Percentiles rank a stretch among this genome's conserved stretches.
Evolutionary conservation across 2,797 vertebrate species (phyloP).

Genomic region (Simalia tracyae): DNA sequence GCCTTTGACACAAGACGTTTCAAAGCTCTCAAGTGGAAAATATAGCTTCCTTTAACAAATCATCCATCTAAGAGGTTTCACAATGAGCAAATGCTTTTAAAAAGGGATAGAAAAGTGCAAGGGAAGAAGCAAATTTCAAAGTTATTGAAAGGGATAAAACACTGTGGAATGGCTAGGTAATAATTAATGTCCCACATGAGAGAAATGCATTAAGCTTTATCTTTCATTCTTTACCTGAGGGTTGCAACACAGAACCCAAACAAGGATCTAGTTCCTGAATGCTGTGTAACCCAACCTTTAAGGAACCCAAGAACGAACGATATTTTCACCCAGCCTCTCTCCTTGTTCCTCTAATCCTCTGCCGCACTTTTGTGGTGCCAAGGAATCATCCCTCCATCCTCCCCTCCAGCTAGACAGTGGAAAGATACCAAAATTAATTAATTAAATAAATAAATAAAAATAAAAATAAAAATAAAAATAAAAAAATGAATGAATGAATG

Average conservation of each 20-base stretch:
- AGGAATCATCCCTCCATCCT: not conserved
- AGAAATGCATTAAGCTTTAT: not conserved
- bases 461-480: no score
- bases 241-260: not conserved
- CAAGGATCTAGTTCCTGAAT: not conserved
- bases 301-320: not conserved
- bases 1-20: conserved; percentile 6
- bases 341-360: not conserved
- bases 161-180: not conserved
- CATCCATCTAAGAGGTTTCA: conserved; percentile 19
- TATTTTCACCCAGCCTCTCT: not conserved
- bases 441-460: no score
- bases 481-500: no score
- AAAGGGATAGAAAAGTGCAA: not conserved
- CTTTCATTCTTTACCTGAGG: not conserved
- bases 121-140: not conserved
- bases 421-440: not conserved
- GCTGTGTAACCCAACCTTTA: not conserved
- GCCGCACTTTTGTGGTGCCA: not conserved
- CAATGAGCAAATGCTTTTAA: not conserved
- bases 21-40: conserved; percentile 28
- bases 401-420: not conserved
- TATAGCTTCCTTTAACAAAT: conserved; percentile 26
- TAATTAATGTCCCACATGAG: not conserved
- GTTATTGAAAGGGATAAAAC: conserved; percentile 8